Percentiles rank a stretch among this genome's conserved stretches.
Evolutionary conservation across 2,888 invertebrate species (phyloP).

Genomic region (Leptinotarsa rubiginosa): DNA sequence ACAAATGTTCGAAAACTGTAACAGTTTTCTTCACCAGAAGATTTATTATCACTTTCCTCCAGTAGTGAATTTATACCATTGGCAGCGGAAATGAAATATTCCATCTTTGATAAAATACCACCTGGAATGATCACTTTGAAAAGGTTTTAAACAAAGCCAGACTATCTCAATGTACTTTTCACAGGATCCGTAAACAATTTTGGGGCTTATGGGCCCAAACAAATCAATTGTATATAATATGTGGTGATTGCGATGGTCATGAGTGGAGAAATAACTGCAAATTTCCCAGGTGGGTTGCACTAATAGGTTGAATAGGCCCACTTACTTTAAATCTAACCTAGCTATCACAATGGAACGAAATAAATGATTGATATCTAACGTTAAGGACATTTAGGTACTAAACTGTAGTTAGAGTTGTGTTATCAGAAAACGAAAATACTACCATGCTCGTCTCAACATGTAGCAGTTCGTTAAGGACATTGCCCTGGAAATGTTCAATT

Average conservation of each 20-base stretch:
- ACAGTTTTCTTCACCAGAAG: constrained; percentile 3
- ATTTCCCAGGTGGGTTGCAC: too few relatives aligned
- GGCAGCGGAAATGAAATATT: neutral
- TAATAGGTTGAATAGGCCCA: too few relatives aligned
- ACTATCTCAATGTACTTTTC: neutral
- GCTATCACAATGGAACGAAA: too few relatives aligned
- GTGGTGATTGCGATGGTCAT: too few relatives aligned
- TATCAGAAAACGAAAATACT: too few relatives aligned
- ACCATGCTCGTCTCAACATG: neutral
- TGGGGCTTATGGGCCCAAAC: neutral
- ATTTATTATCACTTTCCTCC: neutral
- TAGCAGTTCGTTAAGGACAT: too few relatives aligned
- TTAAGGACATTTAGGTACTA: too few relatives aligned
- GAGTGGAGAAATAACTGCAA: too few relatives aligned
- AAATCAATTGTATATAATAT: neutral
- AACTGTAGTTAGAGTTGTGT: too few relatives aligned
- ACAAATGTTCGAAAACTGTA: neutral
- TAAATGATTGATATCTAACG: too few relatives aligned
- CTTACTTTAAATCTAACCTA: too few relatives aligned
- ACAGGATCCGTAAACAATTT: neutral
- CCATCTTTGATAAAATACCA: neutral
- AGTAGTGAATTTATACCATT: neutral
- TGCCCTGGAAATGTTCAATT: neutral
- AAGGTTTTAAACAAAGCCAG: neutral
- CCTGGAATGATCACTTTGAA: neutral